Evolutionary conservation across 2,797 vertebrate genomes (phyloP), one percentile per base, ranked within the genome.

Genomic region (Scolopax bukidnonensis): DNA sequence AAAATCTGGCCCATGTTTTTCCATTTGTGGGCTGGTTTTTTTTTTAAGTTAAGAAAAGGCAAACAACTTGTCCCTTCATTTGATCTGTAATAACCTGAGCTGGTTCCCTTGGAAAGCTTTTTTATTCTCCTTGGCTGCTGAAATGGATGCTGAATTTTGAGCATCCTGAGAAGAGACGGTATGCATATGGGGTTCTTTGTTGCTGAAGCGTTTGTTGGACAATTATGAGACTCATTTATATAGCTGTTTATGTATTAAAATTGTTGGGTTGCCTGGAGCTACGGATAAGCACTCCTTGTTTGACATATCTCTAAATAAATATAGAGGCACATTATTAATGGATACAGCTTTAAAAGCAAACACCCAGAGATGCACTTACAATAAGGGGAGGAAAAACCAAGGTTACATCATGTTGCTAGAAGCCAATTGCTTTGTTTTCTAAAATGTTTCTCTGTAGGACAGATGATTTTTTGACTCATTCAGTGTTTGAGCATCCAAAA

Each of bases 381-480:
- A 95, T 95, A 77, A 94, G 67, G 93, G 56, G 79, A 97, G 82
- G 93, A 96, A 97, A 97, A 97, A 95, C 70, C 92, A 95, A 95
- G 91, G 93, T 97, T 97, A 95, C 95, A 95, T 97, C 97, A 97
- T 90, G 75, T 83, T 87, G 71, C 91, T 95, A 87, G 87, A 94
- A 96, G 97, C 95, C 91, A 97, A 65, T 84, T 96, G 75, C 91
- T 97, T 95, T 97, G 92, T 97, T 95, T 96, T 97, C 92, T 95
- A 56, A 94, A 96, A 86, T 70, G 74, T 90, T 95, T 93, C 89
- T 95, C 80, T 87, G 93, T 85, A 94, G 95, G 90, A 87, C 92
- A 95, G 89, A 97, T 96, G 93, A 97, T 93, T 94, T 96, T 95
- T 95, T 97, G 92, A 97, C 86, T 97, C 96, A 97, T 95, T 96